Conservation (phyloP, 2,888 invertebrate genomes). For the Caenorhabditis becei region DNA sequence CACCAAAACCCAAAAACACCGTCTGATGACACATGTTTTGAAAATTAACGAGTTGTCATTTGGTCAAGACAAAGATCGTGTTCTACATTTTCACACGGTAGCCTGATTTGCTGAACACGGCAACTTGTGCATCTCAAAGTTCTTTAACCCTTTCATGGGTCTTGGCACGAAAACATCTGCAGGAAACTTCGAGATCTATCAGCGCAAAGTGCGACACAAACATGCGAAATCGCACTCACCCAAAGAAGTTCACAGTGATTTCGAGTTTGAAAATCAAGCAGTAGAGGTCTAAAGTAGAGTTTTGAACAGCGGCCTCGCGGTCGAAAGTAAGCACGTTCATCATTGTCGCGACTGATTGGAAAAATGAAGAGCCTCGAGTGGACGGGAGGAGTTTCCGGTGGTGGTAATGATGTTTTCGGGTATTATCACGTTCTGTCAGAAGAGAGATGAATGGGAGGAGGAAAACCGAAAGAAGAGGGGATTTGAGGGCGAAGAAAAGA, state of each 20-base stretch:
- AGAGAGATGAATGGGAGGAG: constrained; percentile 5
- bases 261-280: constrained; percentile 31
- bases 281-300: constrained; percentile 26
- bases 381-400: neutral
- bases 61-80: neutral
- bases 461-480: constrained; percentile 6
- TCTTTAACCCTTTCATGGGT: no score
- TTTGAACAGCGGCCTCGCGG: constrained; percentile 8
- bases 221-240: constrained; percentile 35
- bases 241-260: constrained; percentile 31
- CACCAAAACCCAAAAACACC: neutral
- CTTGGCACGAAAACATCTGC: no score
- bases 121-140: no score
- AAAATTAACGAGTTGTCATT: neutral
- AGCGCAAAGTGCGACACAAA: no score
- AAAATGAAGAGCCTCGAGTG: neutral
- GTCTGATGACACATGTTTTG: neutral
- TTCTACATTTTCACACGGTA: neutral
- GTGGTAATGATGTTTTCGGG: neutral
- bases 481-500: constrained; percentile 10
- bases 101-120: no score
- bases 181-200: no score
- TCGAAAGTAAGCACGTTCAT: constrained; percentile 36
- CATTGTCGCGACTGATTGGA: neutral
- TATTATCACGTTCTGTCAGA: neutral